Base-by-base conservation (phyloP, 1,140 invertebrate species). In the Saccostrea glomerata region DNA sequence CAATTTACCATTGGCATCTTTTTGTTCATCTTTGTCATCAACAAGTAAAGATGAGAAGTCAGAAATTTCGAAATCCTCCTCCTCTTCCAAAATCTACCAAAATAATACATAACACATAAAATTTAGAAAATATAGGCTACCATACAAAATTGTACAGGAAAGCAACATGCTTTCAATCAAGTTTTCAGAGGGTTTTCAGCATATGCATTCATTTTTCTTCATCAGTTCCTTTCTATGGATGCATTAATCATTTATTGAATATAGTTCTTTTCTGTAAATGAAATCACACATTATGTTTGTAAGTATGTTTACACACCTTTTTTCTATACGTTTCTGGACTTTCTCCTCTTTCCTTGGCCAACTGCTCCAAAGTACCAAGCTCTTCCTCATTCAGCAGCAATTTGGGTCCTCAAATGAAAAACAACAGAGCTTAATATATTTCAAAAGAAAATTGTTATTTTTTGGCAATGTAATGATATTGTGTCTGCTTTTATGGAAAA, bases 331-430 rank as follows among this genome's bases (percentile, higher is more conserved):
- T n/a, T 77, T 89, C 88, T n/a, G 86, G 77, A 77, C 86, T 86
- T 66, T 82, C 82, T n/a, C 88, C 88, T 58, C 86, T 87, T 70
- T 90, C 87, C 58, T 47, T 87, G 20, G 90, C 90, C n/a, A 90
- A 60, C 40, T 77, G 25, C 54, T 77, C 54, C 66, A 90, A 82
- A 58, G 87, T 40, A 55, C 25, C 63, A 47, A 87, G 82, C 15
- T 90, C 89, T n/a, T 90, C 89, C 55, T 85, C 88, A 36, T 87
- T 85, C 30, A 90, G 60, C 60, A 88, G 25, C 13, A 84, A 70
- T 20, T 70, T 54, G 15, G 60, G 54, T 47, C 20, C 23, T 58
- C 47, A 23, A 58, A 60, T 40, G 23, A 36, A 47, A 40, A 36
- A 7, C 17, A 63, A 25, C 13, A 36, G 5, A 4, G 23, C 23